phyloP scores from a whole-genome alignment of 1,140 invertebrate genomes.

The Hydropsyche tenuis region DNA sequence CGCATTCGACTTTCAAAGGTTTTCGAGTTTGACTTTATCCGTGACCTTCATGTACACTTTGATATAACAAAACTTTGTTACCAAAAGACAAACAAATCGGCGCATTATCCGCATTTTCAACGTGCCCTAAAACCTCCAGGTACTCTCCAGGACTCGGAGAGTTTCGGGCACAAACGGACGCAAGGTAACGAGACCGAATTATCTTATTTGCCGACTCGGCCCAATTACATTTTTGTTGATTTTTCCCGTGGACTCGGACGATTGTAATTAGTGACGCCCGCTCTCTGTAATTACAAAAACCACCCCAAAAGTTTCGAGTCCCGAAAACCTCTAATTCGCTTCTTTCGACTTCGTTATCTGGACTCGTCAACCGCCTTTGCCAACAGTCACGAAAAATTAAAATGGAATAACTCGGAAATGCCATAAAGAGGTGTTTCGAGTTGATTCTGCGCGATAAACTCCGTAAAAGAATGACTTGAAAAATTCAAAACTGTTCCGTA shows the following conservation, averaged over 20 bases:
- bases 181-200: slow-evolving; percentile 30
- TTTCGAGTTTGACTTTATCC: too few species aligned
- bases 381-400: neutral
- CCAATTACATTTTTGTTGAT: slow-evolving; percentile 35
- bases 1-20: too few species aligned
- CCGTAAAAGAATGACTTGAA: neutral
- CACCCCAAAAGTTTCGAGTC: neutral
- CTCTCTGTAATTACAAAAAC: slow-evolving; percentile 23
- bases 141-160: too few species aligned
- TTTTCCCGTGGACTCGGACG: slow-evolving; percentile 10
- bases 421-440: neutral
- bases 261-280: slow-evolving; percentile 28
- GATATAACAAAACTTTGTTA: neutral
- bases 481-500: neutral
- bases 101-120: neutral
- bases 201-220: slow-evolving; percentile 24
- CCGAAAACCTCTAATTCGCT: slow-evolving; percentile 6
- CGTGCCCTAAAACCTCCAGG: too few species aligned
- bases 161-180: neutral
- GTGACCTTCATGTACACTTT: neutral
- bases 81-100: slow-evolving; percentile 14
- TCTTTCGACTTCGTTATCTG: slow-evolving; percentile 26
- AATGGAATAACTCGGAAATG: neutral
- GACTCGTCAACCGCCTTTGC: too few species aligned
- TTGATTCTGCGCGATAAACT: neutral